Evolutionary conservation across 2,888 invertebrate genomes (phyloP).

Genomic region (Lapara coniferarum): DNA sequence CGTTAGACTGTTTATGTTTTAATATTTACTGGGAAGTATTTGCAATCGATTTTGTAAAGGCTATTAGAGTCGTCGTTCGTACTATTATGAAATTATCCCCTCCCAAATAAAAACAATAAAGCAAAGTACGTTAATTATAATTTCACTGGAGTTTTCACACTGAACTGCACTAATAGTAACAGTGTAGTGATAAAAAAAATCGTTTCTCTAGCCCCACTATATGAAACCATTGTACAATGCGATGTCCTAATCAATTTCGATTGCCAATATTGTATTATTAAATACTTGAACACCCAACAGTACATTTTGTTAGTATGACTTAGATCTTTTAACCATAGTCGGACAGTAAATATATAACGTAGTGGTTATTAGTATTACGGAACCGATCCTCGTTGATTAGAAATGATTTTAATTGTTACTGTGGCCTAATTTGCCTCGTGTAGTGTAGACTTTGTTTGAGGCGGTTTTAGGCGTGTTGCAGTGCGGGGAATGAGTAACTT

Average conservation of each 20-base stretch:
- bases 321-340: neutral
- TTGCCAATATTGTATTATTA: neutral
- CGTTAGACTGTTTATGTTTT: neutral
- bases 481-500: neutral
- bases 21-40: neutral
- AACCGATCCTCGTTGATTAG: slow-evolving; percentile 64
- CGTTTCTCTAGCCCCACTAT: too few species aligned
- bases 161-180: too few species aligned
- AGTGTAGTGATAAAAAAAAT: too few species aligned
- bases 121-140: too few species aligned
- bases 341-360: slow-evolving; percentile 29
- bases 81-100: too few species aligned
- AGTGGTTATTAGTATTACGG: slow-evolving; percentile 53
- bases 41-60: neutral
- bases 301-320: neutral
- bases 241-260: neutral
- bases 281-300: neutral
- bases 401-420: slow-evolving; percentile 42
- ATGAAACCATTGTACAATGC: too few species aligned
- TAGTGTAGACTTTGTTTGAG: slow-evolving; percentile 29
- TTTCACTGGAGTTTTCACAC: too few species aligned
- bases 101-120: too few species aligned
- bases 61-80: too few species aligned
- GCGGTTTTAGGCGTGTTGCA: slow-evolving; percentile 1
- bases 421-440: slow-evolving; percentile 48